These are phyloP conservation scores for Naso thynnoides DNA, from an alignment of 2,797 vertebrate genomes.

Conservation along the genomic window DNA sequence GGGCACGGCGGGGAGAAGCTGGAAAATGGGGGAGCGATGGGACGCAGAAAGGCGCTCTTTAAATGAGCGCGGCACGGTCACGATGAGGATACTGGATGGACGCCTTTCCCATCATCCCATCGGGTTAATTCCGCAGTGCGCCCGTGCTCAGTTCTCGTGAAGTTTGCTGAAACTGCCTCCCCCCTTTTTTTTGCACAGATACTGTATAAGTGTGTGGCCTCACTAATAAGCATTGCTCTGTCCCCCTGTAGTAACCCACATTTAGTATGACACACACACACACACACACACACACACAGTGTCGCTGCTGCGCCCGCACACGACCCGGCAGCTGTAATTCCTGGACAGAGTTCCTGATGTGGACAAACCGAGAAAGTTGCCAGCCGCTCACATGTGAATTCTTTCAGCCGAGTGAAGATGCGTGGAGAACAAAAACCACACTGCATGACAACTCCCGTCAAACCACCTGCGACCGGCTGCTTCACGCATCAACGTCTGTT, in stretches of 20 bases:
- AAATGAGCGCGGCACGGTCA: too few species aligned
- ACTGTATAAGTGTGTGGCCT: not conserved
- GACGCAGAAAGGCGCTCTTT: not conserved
- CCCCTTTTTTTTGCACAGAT: too few species aligned
- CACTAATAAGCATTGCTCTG: not conserved
- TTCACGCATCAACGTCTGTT: not conserved
- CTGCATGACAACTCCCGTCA: not conserved
- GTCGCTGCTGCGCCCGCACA: not conserved
- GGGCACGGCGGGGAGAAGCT: not conserved
- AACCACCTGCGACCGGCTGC: too few species aligned
- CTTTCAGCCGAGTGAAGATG: too few species aligned
- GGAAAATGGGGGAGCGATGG: not conserved
- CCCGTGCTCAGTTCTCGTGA: too few species aligned
- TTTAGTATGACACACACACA: not conserved
- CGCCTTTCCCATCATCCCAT: not conserved
- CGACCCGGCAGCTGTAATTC: slow-evolving; percentile 7
- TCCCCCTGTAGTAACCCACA: not conserved
- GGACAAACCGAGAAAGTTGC: too few species aligned
- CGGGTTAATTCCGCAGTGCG: too few species aligned
- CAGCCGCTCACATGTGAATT: not conserved
- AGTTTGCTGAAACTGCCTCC: too few species aligned
- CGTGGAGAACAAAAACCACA: not conserved
- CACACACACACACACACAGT: not conserved
- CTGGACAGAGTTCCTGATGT: slow-evolving; percentile 5
- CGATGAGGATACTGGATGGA: not conserved